Conservation (phyloP, 2,888 invertebrate species). For the Platycheirus albimanus region DNA sequence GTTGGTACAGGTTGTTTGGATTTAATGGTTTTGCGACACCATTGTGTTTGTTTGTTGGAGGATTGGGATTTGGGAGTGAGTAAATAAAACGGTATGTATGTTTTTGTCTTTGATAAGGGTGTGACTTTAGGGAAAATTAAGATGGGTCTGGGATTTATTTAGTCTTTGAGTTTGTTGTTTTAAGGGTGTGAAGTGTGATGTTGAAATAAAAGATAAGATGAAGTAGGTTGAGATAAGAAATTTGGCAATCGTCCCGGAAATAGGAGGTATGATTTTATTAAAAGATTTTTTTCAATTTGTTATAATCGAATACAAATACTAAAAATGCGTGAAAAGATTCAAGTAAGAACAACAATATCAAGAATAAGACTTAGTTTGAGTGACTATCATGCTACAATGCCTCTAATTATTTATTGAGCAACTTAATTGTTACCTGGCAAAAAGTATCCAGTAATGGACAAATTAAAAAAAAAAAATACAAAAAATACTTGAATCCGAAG, state of each 20-base stretch:
- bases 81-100: slow-evolving; percentile 20
- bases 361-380: no score
- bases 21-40: slow-evolving; percentile 57
- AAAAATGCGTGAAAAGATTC: no score
- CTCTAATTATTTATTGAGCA: no score
- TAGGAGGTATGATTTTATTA: no score
- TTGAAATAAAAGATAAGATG: background rate
- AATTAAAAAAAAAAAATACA: no score
- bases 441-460: no score
- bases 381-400: no score
- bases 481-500: no score
- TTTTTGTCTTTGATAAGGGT: slow-evolving; percentile 18
- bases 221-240: background rate
- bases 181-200: slow-evolving; percentile 18
- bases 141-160: slow-evolving; percentile 1
- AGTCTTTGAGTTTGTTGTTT: slow-evolving; percentile 8
- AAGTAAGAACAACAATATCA: no score
- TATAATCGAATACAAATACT: no score
- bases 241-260: slow-evolving; percentile 2
- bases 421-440: no score
- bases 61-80: slow-evolving; percentile 18
- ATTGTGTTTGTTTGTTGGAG: slow-evolving; percentile 10
- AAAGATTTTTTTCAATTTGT: no score
- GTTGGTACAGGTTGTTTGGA: slow-evolving; percentile 51
- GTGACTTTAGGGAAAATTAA: slow-evolving; percentile 14